phyloP scores from a whole-genome alignment of 2,113 vertebrate species.

The Saccopteryx leptura region DNA sequence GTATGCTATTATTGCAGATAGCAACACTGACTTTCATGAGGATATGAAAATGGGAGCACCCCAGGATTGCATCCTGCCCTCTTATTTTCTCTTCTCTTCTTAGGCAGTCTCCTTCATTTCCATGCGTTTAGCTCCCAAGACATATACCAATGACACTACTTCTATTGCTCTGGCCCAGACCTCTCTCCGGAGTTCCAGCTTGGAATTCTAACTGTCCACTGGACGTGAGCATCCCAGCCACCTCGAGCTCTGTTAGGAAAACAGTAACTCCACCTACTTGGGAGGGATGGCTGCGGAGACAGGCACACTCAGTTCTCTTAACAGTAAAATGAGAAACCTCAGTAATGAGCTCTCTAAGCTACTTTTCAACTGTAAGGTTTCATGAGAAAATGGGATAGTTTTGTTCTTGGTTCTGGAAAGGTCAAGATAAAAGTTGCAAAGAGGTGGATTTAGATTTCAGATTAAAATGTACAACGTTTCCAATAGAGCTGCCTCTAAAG shows the following conservation, averaged over 20 bases:
- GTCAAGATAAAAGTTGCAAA: neutral
- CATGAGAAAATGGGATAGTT: neutral
- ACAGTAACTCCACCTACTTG: neutral
- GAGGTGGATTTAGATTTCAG: neutral
- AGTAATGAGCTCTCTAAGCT: neutral
- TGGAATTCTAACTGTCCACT: neutral
- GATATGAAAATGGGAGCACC: neutral
- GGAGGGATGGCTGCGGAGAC: neutral
- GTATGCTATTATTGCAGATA: neutral
- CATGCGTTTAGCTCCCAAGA: neutral
- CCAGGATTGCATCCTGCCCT: neutral
- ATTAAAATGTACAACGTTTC: neutral
- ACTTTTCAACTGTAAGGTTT: constrained; percentile 8
- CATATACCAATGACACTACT: neutral
- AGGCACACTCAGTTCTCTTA: neutral
- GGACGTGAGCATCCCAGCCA: neutral
- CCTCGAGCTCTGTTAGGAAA: neutral
- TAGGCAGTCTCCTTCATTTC: neutral
- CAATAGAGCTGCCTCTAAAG: neutral
- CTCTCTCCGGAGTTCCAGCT: neutral
- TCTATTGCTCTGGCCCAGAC: neutral
- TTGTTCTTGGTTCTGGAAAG: constrained; percentile 32
- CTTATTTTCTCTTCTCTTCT: neutral
- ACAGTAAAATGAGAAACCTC: neutral
- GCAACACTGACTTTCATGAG: neutral